phyloP scores from a whole-genome alignment of 2,797 vertebrate genomes.

The Manis pentadactyla region DNA sequence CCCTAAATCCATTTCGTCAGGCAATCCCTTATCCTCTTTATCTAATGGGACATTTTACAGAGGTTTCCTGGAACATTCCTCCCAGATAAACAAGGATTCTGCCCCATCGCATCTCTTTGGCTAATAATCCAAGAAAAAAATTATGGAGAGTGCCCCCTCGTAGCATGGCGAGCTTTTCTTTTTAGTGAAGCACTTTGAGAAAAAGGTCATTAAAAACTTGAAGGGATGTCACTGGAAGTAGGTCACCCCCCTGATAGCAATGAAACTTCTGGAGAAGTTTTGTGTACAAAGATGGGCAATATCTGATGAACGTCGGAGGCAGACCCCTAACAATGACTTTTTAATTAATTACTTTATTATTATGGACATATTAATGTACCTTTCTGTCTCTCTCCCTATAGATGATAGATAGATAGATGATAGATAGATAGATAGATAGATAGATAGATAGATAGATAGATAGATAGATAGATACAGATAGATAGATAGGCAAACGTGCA shows the following conservation, averaged over 20 bases:
- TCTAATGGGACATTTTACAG: background rate
- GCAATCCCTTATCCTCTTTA: background rate
- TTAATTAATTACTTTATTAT: background rate
- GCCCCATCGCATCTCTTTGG: accelerated
- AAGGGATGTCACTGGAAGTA: accelerated
- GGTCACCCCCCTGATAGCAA: accelerated
- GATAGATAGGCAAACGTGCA: too few species aligned
- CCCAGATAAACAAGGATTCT: accelerated
- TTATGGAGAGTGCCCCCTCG: accelerated
- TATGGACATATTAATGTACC: background rate
- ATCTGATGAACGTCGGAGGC: accelerated
- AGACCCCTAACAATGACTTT: background rate
- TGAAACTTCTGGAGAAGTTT: too few species aligned
- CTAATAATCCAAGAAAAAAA: background rate
- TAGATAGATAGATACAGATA: too few species aligned
- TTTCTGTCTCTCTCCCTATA: background rate
- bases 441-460: background rate
- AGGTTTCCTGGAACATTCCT: accelerated
- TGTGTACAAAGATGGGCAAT: too few species aligned
- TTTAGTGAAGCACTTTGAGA: background rate
- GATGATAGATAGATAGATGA: too few species aligned
- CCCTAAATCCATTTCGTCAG: accelerated
- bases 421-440: too few species aligned
- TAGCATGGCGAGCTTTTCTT: accelerated
- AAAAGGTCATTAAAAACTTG: background rate